Evolutionary conservation across 2,888 invertebrate species (phyloP).

Genomic region (Lasioglossum marginatum): DNA sequence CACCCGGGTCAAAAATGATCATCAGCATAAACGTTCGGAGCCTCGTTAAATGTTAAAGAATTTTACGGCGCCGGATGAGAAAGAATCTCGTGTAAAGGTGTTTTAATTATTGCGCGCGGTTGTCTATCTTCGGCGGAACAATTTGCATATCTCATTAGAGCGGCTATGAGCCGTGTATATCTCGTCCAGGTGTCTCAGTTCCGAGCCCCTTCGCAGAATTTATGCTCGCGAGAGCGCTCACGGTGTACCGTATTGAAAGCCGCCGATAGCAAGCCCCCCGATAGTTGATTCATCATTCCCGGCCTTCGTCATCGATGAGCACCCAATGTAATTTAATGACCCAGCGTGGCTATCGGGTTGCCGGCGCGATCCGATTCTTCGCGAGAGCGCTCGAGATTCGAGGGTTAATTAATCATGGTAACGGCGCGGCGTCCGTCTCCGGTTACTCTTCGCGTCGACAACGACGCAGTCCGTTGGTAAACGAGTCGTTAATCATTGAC

Average conservation of each 20-base stretch:
- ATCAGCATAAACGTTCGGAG: neutral
- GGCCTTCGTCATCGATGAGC: constrained; percentile 24
- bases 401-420: constrained; percentile 63
- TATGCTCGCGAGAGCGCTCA: neutral
- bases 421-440: constrained; percentile 46
- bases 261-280: neutral
- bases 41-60: neutral
- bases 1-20: neutral
- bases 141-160: constrained; percentile 2
- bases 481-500: constrained; percentile 54
- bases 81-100: neutral
- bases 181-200: constrained; percentile 7
- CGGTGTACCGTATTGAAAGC: constrained; percentile 8
- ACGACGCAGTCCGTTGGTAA: constrained; percentile 19
- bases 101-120: neutral
- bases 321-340: constrained; percentile 32
- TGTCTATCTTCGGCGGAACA: neutral
- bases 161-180: neutral
- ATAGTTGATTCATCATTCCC: constrained; percentile 31
- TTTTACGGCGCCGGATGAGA: neutral
- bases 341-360: constrained; percentile 36
- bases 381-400: constrained; percentile 15
- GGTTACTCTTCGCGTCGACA: constrained; percentile 19
- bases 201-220: neutral
- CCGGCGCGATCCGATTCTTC: constrained; percentile 41